Percentiles rank a stretch among this genome's conserved stretches.
These are phyloP conservation scores for Semotilus atromaculatus DNA, from an alignment of 2,797 vertebrate genomes.

Conservation along the genomic window DNA sequence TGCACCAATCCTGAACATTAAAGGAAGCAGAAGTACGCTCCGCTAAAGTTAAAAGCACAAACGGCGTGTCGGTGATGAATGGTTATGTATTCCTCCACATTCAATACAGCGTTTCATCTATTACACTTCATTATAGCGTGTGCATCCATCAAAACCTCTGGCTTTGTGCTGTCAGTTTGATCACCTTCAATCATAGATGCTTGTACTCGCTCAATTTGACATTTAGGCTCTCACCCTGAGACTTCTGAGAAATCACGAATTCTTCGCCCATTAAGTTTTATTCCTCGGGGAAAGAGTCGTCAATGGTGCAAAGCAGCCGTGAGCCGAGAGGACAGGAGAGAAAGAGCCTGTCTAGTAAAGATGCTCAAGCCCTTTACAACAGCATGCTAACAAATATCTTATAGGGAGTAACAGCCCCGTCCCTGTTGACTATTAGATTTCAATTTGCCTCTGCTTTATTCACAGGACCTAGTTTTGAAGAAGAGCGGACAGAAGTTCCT, in stretches of 20 bases:
- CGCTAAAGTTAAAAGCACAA: conserved; percentile 33
- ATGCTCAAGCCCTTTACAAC: conserved; percentile 11
- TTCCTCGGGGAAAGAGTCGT: conserved; percentile 36
- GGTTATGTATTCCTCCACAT: conserved; percentile 30
- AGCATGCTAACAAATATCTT: conserved; percentile 13
- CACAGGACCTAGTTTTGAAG: conserved; percentile 57
- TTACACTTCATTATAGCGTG: conserved; percentile 38
- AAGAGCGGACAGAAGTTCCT: conserved; percentile 50
- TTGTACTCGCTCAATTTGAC: conserved; percentile 34
- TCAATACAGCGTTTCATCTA: conserved; percentile 20
- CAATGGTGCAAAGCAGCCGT: conserved; percentile 32
- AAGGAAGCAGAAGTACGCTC: conserved; percentile 7
- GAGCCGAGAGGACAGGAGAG: conserved; percentile 6
- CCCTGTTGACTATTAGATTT: conserved; percentile 19
- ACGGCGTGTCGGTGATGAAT: conserved; percentile 12
- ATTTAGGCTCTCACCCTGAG: conserved; percentile 29
- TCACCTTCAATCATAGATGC: conserved; percentile 36
- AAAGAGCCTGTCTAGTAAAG: neutral
- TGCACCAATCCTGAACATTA: neutral
- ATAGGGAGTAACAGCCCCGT: conserved; percentile 35
- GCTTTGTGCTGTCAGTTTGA: conserved; percentile 31
- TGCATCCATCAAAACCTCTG: conserved; percentile 33
- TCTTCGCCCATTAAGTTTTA: conserved; percentile 48
- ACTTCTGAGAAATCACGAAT: conserved; percentile 41
- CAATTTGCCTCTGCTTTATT: conserved; percentile 11